These are phyloP conservation scores for Acanthopleura granulata DNA, from an alignment of 2,888 invertebrate genomes.

Conservation along the genomic window DNA sequence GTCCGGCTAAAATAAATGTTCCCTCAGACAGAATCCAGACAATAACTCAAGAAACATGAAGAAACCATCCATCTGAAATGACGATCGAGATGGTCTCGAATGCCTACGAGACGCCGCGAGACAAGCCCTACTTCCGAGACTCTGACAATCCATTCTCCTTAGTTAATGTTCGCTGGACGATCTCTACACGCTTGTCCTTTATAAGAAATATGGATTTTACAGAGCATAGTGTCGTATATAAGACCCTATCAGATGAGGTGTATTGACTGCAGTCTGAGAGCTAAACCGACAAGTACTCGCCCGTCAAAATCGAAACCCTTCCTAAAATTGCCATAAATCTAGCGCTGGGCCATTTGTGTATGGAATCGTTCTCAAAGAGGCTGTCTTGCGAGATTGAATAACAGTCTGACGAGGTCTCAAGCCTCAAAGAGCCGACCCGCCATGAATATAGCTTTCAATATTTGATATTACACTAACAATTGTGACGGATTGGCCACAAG, in stretches of 20 bases:
- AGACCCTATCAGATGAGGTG: background rate
- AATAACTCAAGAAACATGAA: too few species aligned
- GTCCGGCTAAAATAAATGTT: too few species aligned
- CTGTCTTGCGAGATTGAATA: background rate
- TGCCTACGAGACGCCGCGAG: too few species aligned
- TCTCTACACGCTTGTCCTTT: too few species aligned
- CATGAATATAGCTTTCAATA: background rate
- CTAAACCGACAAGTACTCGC: background rate
- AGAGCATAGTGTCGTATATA: background rate
- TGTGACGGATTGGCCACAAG: background rate
- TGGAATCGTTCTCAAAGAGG: background rate
- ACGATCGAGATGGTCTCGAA: too few species aligned
- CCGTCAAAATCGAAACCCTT: conserved; percentile 13
- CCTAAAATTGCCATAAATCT: background rate
- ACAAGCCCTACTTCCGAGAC: too few species aligned
- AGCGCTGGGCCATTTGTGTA: background rate
- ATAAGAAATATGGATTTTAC: conserved; percentile 4
- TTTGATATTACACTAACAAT: conserved; percentile 9
- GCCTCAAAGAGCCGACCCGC: background rate
- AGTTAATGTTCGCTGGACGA: too few species aligned
- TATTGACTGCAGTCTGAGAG: too few species aligned
- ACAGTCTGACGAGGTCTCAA: background rate
- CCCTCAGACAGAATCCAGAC: too few species aligned
- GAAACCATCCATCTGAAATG: too few species aligned
- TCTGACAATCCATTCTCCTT: too few species aligned